Conservation (phyloP, 2,888 invertebrate genomes). For the Tenthredo notha region DNA sequence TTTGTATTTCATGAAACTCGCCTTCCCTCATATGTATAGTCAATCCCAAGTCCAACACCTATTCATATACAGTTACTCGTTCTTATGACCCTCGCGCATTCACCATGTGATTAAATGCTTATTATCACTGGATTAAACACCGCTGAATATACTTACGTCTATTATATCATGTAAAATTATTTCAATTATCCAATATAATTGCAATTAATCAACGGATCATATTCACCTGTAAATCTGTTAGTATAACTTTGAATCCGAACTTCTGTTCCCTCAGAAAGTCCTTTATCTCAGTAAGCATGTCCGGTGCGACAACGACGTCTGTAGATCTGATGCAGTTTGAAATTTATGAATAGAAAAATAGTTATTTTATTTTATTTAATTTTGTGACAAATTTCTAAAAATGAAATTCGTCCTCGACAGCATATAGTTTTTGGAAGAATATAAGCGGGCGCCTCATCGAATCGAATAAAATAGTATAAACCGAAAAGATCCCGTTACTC, state of each 20-base stretch:
- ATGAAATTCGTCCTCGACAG: background rate
- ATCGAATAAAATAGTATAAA: conserved; percentile 63
- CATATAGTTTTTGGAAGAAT: background rate
- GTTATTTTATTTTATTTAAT: too few species aligned
- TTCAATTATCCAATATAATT: background rate
- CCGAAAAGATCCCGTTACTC: conserved; percentile 46
- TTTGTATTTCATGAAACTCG: conserved; percentile 12
- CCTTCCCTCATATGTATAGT: background rate
- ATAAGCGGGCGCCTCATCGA: conserved; percentile 25
- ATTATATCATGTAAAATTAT: background rate
- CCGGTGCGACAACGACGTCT: conserved; percentile 88
- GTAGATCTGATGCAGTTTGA: conserved; percentile 76
- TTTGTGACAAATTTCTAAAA: too few species aligned
- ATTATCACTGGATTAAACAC: background rate
- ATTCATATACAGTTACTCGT: conserved; percentile 28
- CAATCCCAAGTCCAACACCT: background rate
- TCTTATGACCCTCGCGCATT: conserved; percentile 8
- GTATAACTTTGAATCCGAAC: conserved; percentile 84
- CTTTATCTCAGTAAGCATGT: conserved; percentile 82
- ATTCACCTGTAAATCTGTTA: conserved; percentile 84
- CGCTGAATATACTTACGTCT: background rate
- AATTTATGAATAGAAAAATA: conserved; percentile 1
- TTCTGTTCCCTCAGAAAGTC: conserved; percentile 82
- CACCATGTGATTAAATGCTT: background rate
- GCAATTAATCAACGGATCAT: background rate